A percentile compares a stretch with the other conserved stretches of the same genome.
These are phyloP conservation scores for Neuroterus valhalla DNA, from an alignment of 1,140 invertebrate genomes.

Conservation along the genomic window DNA sequence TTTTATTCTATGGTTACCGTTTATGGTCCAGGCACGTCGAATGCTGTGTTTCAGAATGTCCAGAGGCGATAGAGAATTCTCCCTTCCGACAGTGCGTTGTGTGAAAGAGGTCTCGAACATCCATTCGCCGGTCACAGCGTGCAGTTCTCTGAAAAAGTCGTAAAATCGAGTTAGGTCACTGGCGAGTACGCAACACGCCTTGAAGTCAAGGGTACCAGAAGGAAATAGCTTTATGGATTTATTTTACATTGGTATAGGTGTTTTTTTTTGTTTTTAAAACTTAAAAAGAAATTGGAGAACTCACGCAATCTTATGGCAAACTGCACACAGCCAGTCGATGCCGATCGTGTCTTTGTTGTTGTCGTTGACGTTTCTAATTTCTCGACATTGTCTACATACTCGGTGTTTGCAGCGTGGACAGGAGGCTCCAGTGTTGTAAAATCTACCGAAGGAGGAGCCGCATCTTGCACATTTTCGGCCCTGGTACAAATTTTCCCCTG, in stretches of 20 bases:
- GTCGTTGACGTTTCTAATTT: conserved; percentile 69
- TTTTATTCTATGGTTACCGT: conserved; percentile 71
- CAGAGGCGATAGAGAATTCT: conserved; percentile 75
- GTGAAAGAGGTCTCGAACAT: conserved; percentile 76
- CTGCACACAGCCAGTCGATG: conserved; percentile 83
- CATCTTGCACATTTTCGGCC: conserved; percentile 82
- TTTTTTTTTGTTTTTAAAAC: not conserved
- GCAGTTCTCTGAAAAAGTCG: conserved; percentile 80
- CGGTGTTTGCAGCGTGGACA: conserved; percentile 82
- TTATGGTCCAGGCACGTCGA: conserved; percentile 82
- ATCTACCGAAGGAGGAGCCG: conserved; percentile 81
- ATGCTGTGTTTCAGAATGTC: conserved; percentile 82
- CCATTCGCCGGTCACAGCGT: conserved; percentile 83
- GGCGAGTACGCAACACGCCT: conserved; percentile 31
- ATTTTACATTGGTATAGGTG: not conserved
- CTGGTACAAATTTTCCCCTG: conserved; percentile 69
- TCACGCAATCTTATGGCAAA: conserved; percentile 86
- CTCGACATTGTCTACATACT: conserved; percentile 85
- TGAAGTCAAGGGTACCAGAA: not conserved
- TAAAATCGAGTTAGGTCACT: conserved; percentile 48
- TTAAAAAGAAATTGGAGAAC: conserved; percentile 50
- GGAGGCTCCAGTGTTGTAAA: conserved; percentile 84
- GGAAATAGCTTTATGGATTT: not conserved
- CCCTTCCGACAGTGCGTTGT: conserved; percentile 54
- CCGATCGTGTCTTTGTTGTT: conserved; percentile 71